Base-by-base conservation (phyloP, 2,113 vertebrate species). In the Protomyctophum bolini region DNA sequence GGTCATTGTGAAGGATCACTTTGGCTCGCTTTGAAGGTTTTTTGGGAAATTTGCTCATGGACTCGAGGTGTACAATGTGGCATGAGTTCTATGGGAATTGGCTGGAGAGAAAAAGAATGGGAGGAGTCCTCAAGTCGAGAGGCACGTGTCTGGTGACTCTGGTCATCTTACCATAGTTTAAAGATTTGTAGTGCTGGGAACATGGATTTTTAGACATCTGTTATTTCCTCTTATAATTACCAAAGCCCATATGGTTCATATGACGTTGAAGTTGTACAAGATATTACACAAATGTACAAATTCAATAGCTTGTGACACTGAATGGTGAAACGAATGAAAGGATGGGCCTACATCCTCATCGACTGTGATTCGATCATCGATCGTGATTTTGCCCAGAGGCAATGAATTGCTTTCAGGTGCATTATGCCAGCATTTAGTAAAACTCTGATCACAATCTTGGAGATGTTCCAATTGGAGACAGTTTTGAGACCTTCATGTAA, bases 121-220 rank as follows among this genome's bases (percentile, higher is more conserved):
- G 80, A 7, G 70, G 63, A 57, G 65, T 58, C 54, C 66, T 58
- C 61, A 58, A 76, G 29, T 29, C 15, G 21, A 29, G n/a, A 50
- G 61, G 6, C 41, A 6, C 59, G 65, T 63, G 75, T 75, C 41
- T 10, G 57, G 71, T 59, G 52, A 82, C 63, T 75, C 41, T 10
- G 57, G 71, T 59, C 56, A 82, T 63, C 62, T 50, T 60, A 67
- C 62, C 6, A 73, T 41, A 45, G 62, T 80, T 81, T 60, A 69
- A 41, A 82, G 68, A 76, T 62, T 69, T 73, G 81, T 80, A 76
- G 80, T 76, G 75, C 73, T 81, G 68, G 77, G 80, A 67, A 83
- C 68, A 72, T 75, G 73, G 85, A 70, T 65, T 65, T 41, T 78
- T 56, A 62, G 61, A 70, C 47, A 66, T 68, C 28, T 73, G 69